Conservation (phyloP, 2,888 invertebrate genomes). For the Hydriomena furcata region DNA sequence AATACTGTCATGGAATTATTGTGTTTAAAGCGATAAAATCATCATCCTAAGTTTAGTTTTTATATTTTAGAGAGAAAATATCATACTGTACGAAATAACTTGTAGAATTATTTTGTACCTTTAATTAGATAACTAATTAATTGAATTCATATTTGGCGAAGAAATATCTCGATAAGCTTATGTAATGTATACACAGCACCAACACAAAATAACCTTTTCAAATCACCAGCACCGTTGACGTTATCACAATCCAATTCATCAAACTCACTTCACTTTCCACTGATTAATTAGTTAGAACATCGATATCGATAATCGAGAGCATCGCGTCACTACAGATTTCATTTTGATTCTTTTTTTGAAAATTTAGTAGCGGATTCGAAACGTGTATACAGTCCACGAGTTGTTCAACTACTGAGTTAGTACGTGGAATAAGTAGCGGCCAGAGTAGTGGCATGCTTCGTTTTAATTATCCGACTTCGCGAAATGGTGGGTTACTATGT, state of each 20-base stretch:
- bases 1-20: no score
- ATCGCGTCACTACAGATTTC: slow-evolving; percentile 37
- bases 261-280: slow-evolving; percentile 44
- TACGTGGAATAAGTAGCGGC: slow-evolving; percentile 46
- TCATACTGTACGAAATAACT: background rate
- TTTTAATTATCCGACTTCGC: slow-evolving; percentile 18
- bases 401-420: slow-evolving; percentile 64
- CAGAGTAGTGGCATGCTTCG: slow-evolving; percentile 42
- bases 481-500: slow-evolving; percentile 11
- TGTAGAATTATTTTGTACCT: background rate
- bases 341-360: slow-evolving; percentile 43
- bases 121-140: background rate
- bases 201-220: slow-evolving; percentile 26
- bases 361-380: slow-evolving; percentile 38
- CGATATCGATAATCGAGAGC: slow-evolving; percentile 41
- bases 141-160: slow-evolving; percentile 8
- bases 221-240: slow-evolving; percentile 38
- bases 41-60: no score
- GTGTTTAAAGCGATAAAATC: no score
- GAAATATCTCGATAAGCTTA: slow-evolving; percentile 8
- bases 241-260: slow-evolving; percentile 40
- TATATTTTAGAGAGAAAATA: no score
- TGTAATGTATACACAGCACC: slow-evolving; percentile 20
- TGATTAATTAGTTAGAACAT: slow-evolving; percentile 43
- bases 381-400: slow-evolving; percentile 67